phyloP scores from a whole-genome alignment of 2,888 invertebrate species.

The Notodonta ziczac region DNA sequence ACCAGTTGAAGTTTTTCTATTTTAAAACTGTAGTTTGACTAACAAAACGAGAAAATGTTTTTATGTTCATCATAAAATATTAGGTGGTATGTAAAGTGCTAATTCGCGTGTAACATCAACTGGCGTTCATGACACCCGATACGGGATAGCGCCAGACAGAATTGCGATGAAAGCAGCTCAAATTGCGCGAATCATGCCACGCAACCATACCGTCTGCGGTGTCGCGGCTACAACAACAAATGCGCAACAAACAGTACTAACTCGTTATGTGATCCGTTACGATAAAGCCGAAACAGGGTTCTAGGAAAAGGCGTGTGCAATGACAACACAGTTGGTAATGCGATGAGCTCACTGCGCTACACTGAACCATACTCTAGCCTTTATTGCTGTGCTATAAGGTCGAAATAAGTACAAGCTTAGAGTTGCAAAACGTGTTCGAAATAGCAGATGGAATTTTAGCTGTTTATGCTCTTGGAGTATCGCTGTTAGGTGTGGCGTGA shows the following conservation, averaged over 20 bases:
- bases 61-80: too few species aligned
- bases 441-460: slow-evolving; percentile 36
- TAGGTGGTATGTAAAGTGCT: neutral
- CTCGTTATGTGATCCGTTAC: slow-evolving; percentile 39
- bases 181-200: slow-evolving; percentile 25
- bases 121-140: neutral
- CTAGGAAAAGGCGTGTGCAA: slow-evolving; percentile 48
- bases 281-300: slow-evolving; percentile 40
- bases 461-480: slow-evolving; percentile 33
- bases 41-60: too few species aligned
- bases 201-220: slow-evolving; percentile 28
- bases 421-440: slow-evolving; percentile 33
- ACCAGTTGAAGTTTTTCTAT: too few species aligned
- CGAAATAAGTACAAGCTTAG: neutral
- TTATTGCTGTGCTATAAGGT: slow-evolving; percentile 22
- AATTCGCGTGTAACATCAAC: neutral
- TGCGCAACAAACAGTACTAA: slow-evolving; percentile 29
- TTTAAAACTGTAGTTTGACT: too few species aligned
- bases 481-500: slow-evolving; percentile 20
- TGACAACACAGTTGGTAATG: slow-evolving; percentile 40
- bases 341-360: slow-evolving; percentile 35
- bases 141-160: neutral
- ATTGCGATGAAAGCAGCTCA: neutral
- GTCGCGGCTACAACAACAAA: slow-evolving; percentile 36
- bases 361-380: neutral